Conservation (phyloP, 2,888 invertebrate species). For the Cephus spinipes region DNA sequence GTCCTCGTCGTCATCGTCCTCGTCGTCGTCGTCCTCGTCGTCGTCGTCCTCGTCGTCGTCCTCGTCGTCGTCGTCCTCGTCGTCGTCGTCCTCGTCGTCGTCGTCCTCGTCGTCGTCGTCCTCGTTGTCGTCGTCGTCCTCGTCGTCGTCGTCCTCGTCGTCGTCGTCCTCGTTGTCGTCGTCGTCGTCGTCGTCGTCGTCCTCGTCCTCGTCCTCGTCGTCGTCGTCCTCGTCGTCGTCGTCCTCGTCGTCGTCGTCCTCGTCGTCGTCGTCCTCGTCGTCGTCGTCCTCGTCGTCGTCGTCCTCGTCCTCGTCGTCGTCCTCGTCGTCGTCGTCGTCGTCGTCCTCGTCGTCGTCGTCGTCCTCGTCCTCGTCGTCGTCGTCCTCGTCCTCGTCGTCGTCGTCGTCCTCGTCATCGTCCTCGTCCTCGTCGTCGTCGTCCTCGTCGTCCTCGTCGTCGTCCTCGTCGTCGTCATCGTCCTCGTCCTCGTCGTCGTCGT, state of each 20-base stretch:
- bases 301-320: background rate
- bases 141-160: background rate
- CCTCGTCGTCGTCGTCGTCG: background rate
- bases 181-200: no score
- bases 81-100: background rate
- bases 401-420: background rate
- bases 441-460: conserved; percentile 3
- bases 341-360: conserved; percentile 2
- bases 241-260: background rate
- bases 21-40: background rate
- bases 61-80: background rate
- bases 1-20: background rate
- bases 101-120: background rate
- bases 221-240: no score
- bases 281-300: background rate
- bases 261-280: conserved; percentile 3
- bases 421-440: background rate
- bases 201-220: background rate
- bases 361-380: background rate
- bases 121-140: no score
- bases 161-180: no score
- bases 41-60: background rate
- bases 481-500: conserved; percentile 8
- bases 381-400: conserved; percentile 1
- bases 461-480: conserved; percentile 10